Conservation (phyloP, 2,888 invertebrate genomes). For the Drosophila pseudotakahashii region DNA sequence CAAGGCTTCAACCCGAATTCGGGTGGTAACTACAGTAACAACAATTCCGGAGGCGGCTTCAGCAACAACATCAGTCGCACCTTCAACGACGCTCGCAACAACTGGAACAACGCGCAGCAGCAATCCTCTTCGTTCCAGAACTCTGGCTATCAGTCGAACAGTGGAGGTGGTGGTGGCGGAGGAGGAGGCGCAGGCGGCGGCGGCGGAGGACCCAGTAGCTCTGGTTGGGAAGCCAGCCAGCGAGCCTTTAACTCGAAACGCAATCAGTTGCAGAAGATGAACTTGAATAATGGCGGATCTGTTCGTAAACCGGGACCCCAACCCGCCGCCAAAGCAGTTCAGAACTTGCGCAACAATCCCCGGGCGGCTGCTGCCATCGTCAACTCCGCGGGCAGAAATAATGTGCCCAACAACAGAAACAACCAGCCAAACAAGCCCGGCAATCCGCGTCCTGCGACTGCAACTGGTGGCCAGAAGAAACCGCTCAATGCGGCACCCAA, state of each 20-base stretch:
- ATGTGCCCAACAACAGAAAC: neutral
- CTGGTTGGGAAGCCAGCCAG: constrained; percentile 33
- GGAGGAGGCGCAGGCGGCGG: neutral
- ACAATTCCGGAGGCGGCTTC: constrained; percentile 13
- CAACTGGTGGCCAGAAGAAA: constrained; percentile 17
- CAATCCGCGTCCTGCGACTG: constrained; percentile 11
- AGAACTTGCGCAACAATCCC: constrained; percentile 29
- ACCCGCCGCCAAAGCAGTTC: constrained; percentile 13
- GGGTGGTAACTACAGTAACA: constrained; percentile 1
- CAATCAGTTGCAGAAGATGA: constrained; percentile 26
- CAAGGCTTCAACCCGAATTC: constrained; percentile 2
- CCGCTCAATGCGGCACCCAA: constrained; percentile 3
- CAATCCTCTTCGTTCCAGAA: constrained; percentile 21
- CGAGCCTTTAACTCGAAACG: constrained; percentile 34
- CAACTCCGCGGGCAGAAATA: neutral
- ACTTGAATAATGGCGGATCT: constrained; percentile 24
- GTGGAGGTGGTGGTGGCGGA: neutral
- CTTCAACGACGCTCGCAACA: constrained; percentile 23
- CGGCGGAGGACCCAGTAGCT: constrained; percentile 4
- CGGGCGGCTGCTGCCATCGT: constrained; percentile 10
- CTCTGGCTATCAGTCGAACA: constrained; percentile 22
- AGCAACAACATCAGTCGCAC: constrained; percentile 34
- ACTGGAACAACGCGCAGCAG: constrained; percentile 22
- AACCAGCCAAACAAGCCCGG: neutral
- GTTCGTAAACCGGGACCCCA: constrained; percentile 19